Conservation (phyloP, 2,113 vertebrate species). For the Uropsilus gracilis region DNA sequence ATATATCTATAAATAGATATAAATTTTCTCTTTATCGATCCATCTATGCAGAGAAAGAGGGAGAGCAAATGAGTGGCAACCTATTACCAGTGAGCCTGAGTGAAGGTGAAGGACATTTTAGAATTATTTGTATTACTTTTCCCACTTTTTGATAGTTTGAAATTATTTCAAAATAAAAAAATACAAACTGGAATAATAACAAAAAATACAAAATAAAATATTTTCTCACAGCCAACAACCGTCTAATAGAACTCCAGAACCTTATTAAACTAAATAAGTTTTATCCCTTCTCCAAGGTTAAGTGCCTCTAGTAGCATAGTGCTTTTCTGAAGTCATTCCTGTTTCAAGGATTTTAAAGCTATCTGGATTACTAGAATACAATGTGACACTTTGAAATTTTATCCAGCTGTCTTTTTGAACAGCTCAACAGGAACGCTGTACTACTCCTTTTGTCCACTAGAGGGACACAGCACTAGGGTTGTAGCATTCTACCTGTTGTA, state of each 20-base stretch:
- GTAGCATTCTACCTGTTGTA: not conserved
- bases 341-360: too few species aligned
- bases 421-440: not conserved
- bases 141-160: not conserved
- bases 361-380: not conserved
- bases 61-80: not conserved
- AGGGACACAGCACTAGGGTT: not conserved
- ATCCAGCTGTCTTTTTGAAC: not conserved
- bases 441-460: not conserved
- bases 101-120: not conserved
- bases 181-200: not conserved
- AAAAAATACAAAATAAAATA: not conserved
- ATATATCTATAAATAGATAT: not conserved
- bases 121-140: slow-evolving; percentile 18
- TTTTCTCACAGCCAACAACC: slow-evolving; percentile 9
- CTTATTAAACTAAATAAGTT: not conserved
- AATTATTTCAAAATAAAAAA: slow-evolving; percentile 28
- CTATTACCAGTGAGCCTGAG: not conserved
- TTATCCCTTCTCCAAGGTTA: not conserved
- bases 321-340: not conserved
- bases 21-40: not conserved
- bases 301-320: not conserved
- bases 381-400: not conserved
- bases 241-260: not conserved
- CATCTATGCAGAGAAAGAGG: not conserved